phyloP scores from a whole-genome alignment of 2,113 vertebrate genomes.

The Mirza zaza region DNA sequence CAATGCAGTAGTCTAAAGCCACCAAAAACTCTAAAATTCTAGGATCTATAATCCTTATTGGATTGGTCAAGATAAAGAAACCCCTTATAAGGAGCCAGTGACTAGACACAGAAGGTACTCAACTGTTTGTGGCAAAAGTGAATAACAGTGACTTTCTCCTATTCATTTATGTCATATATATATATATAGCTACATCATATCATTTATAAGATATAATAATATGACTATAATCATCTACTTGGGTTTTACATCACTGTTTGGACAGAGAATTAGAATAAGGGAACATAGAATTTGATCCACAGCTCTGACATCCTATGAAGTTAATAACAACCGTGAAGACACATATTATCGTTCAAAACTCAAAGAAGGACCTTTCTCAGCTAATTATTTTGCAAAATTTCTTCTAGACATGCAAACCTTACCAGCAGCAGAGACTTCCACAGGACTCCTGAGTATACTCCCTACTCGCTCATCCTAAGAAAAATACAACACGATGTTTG shows the following conservation, averaged over 20 bases:
- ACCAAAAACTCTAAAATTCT: background rate
- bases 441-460: background rate
- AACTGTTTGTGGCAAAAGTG: background rate
- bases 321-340: background rate
- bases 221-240: background rate
- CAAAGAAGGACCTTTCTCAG: background rate
- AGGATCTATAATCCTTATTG: background rate
- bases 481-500: constrained; percentile 36
- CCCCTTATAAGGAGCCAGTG: background rate
- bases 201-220: background rate
- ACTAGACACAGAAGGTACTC: background rate
- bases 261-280: background rate
- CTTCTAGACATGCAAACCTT: background rate
- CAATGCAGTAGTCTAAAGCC: background rate
- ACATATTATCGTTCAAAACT: accelerated
- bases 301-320: background rate
- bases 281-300: background rate
- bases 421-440: background rate
- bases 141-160: background rate
- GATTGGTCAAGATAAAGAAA: background rate
- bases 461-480: constrained; percentile 32
- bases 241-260: background rate
- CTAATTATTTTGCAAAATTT: background rate
- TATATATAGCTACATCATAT: too few species aligned
- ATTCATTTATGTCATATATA: too few species aligned